Base-by-base conservation (phyloP, 2,888 invertebrate species). In the Idaea biselata region DNA sequence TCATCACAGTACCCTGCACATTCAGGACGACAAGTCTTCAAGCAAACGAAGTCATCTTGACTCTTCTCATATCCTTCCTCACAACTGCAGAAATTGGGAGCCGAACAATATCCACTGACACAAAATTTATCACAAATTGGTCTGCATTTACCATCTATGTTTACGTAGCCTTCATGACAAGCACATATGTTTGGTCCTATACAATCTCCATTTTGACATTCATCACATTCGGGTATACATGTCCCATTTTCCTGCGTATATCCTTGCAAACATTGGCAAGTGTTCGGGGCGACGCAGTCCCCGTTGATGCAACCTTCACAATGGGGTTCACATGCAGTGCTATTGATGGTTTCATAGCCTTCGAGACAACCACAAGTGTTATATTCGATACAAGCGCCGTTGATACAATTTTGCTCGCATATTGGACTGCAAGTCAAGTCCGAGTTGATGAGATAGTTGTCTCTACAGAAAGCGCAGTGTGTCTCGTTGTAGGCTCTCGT, bases 231-330 rank as follows among this genome's bases (percentile, higher is more conserved):
- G 16, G 70, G 68, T 16, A 17, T 56, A 55, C 76, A 72, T 2
- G 58, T 69, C 14, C 64, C 58, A 16, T 70, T 67, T 64, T 89
- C 58, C 44, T 54, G 60, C 53, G 32, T 63, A 63, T 85, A 91
- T 1, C 90, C 92, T 18, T 70, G 71, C 32, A 83, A 75, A 65
- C 93, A 93, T 8, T 72, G 70, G 57, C 93, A 93, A 16, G 74
- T 72, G 0, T 86, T 75, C 0, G 88, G 88, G 0, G 77, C 84
- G 1, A 78, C 68, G 64, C 93, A 93, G 0, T 70, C 70, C 0
- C 88, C 83, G 73, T 94, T 93, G 0, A 84, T 74, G 60, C 94
- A 94, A 0, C 59, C 57, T 3, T 76, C 70, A 66, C 94, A 94
- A n/a, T 75, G 65, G 0, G 83, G 81, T 62, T 75, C 72, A 53